A percentile compares a stretch with the other conserved stretches of the same genome.
These are phyloP conservation scores for Ypsolopha sequella DNA, from an alignment of 2,888 invertebrate genomes.

Conservation along the genomic window DNA sequence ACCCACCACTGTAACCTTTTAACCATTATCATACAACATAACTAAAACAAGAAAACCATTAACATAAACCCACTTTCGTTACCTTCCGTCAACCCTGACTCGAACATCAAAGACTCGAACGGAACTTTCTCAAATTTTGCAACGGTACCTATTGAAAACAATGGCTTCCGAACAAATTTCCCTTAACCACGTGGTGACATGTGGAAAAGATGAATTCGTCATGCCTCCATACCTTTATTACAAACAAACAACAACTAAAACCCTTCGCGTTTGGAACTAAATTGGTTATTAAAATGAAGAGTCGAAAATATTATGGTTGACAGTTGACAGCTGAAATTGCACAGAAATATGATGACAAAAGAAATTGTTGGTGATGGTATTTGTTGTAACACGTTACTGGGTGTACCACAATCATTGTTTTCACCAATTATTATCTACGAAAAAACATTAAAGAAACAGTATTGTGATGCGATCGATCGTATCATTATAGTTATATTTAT, in stretches of 20 bases:
- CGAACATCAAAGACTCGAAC: not conserved
- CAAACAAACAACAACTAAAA: no score
- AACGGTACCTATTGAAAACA: not conserved
- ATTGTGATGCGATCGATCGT: no score
- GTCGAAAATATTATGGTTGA: no score
- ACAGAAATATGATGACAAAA: no score
- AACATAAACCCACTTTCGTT: not conserved
- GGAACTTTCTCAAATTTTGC: not conserved
- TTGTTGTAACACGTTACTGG: not conserved
- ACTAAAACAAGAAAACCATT: not conserved
- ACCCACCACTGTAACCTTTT: not conserved
- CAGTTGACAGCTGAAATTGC: no score
- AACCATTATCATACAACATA: not conserved
- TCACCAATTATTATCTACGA: no score
- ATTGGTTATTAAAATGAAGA: no score
- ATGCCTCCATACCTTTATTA: not conserved
- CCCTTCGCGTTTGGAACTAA: no score
- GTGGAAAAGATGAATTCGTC: not conserved
- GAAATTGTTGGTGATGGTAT: no score
- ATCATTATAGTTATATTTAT: no score
- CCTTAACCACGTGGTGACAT: not conserved
- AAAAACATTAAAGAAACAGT: no score
- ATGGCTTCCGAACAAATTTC: not conserved
- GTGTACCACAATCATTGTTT: not conserved
- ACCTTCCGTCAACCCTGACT: not conserved